Evolutionary conservation across 2,113 vertebrate species (phyloP), one percentile per base, ranked within the genome.

Genomic region (Octodon degus): DNA sequence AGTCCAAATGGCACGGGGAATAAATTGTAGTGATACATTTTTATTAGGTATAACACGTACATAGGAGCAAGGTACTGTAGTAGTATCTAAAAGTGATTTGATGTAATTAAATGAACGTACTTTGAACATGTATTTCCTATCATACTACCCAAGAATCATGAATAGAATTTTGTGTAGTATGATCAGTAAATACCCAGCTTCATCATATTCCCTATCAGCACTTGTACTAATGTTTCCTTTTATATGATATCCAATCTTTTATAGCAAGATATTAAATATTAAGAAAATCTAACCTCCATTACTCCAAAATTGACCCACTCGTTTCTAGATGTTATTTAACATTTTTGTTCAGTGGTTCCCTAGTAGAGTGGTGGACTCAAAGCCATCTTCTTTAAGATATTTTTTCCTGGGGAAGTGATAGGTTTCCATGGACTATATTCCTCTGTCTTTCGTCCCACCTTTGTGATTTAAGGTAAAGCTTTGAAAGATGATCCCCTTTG

Each of bases 261-360:
- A 30, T 25, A 94, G n/a, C 55, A 86, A 80, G 4, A 84, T 94
- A 79, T 65, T 94, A 85, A 55, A 80, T 80, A 91, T 86, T 55
- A 92, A 76, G 80, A 70, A 84, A 92, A 85, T 81, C 40, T 10
- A 93, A 14, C 10, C 22, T 9, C 0, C 7, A 4, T 14, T 81
- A 68, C 25, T 20, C 62, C 94, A 70, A 55, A 62, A 47, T 27
- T 34, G 47, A 72, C 34, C 14, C 62, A 30, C 5, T 34, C 43
- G 40, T 70, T 93, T 94, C 24, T 63, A 14, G 53, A 24, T 60
- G 22, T 70, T 6, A 82, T 43, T 58, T 82, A 83, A 91, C 84
- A n/a, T 89, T 91, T 50, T 72, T 80, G 19, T 60, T 94, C 27
- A 5, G 0, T 95, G 70, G 65, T 72, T 88, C 8, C 14, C 11